Evolutionary conservation across 2,113 vertebrate genomes (phyloP).

Genomic region (Notechis scutatus): DNA sequence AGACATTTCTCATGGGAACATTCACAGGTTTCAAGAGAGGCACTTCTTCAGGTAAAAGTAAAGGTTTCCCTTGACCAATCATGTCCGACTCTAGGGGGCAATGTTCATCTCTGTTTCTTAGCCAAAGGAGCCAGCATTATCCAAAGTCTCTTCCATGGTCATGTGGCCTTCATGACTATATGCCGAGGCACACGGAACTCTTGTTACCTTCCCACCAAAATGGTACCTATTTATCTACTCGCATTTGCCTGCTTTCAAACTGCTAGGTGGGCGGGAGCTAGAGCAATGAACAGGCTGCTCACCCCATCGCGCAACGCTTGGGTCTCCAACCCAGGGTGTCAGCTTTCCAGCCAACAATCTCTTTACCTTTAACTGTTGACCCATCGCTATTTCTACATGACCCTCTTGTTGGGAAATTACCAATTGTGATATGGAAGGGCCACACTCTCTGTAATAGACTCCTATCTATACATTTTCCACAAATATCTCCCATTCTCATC

Average conservation of each 20-base stretch:
- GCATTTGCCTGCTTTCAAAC: neutral
- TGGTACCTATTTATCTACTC: neutral
- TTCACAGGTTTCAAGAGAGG: neutral
- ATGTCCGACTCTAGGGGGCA: neutral
- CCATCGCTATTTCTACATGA: neutral
- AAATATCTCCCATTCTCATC: neutral
- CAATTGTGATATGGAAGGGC: neutral
- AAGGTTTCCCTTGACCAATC: neutral
- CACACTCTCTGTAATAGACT: neutral
- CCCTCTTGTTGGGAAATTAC: neutral
- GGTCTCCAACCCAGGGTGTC: neutral
- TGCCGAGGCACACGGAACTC: neutral
- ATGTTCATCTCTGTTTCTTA: neutral
- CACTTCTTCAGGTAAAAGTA: neutral
- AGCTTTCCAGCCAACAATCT: too few species aligned
- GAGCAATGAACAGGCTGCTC: neutral
- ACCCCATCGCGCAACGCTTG: rapidly evolving
- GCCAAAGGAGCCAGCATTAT: neutral
- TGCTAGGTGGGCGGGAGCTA: neutral
- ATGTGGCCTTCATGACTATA: neutral
- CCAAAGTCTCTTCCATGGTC: neutral
- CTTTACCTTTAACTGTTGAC: neutral
- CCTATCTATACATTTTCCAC: neutral
- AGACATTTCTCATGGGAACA: neutral
- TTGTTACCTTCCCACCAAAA: neutral